Conservation (phyloP, 2,113 vertebrate species). For the Aegotheles bennettii region DNA sequence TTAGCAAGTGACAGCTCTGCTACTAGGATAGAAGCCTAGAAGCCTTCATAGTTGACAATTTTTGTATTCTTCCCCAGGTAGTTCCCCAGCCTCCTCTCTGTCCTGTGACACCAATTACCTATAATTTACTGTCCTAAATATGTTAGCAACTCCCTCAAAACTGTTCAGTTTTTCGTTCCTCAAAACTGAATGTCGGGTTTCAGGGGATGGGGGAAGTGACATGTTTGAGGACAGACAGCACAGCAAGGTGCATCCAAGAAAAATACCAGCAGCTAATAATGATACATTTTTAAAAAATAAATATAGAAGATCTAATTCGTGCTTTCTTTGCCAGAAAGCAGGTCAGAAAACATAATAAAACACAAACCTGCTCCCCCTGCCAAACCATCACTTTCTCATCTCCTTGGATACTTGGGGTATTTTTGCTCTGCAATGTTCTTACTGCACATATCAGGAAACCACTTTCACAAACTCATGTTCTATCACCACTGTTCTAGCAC, state of each 20-base stretch:
- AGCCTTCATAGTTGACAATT: not conserved
- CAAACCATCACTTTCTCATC: not conserved
- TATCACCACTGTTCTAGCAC: not conserved
- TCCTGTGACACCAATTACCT: too few species aligned
- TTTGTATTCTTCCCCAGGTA: not conserved
- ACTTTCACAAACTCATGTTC: not conserved
- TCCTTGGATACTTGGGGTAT: not conserved
- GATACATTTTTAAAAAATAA: not conserved
- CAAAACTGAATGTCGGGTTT: not conserved
- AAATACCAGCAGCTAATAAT: not conserved
- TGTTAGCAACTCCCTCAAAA: rapidly evolving
- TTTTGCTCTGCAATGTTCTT: not conserved
- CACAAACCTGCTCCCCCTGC: rapidly evolving
- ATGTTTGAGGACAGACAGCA: not conserved
- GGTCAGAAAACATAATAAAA: not conserved
- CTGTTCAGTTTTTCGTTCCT: not conserved
- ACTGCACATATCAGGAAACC: not conserved
- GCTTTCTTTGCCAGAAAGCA: not conserved
- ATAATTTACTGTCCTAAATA: not conserved
- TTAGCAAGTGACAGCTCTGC: not conserved
- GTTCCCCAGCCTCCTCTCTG: not conserved
- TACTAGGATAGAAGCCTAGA: not conserved
- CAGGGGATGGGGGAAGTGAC: not conserved
- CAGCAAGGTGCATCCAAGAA: not conserved
- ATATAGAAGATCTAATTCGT: not conserved